Base-by-base conservation (phyloP, 2,113 vertebrate genomes). In the Saimiri boliviensis region DNA sequence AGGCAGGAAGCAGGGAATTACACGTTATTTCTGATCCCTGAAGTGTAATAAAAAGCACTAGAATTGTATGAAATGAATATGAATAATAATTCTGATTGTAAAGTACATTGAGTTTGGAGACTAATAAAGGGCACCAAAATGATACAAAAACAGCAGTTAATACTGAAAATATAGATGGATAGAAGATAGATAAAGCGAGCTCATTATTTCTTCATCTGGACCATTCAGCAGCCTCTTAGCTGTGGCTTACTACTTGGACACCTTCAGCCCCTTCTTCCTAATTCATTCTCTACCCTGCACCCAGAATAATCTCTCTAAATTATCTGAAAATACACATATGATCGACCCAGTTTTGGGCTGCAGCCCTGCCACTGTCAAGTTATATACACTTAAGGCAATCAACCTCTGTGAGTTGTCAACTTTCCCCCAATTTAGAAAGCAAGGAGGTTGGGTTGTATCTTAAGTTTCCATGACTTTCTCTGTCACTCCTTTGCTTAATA, bases 21-120 rank as follows among this genome's bases (percentile, higher is more conserved):
- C 98, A 99, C 98, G 98, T 98, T 99, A 98, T 99, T 98, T 99
- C 98, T 99, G 98, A 99, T 99, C 98, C 99, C 98, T 99, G 99
- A 99, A 99, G 98, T 98, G 98, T 98, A 98, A 99, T 99, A 99
- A 98, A 99, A 99, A 99, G 99, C 99, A 98, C 99, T 98, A 98
- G 98, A 98, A 85, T 11, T 49, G 1, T 74, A 49, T 42, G 37
- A 49, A 88, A 80, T 73, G 23, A 58, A 30, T 98, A 98, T 98
- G 98, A 99, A 98, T 98, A 98, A 98, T 98, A 98, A 99, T 98
- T 99, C 97, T 98, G 96, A 98, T 98, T 98, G 98, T 98, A 98
- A 99, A 98, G 98, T 99, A 98, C 98, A 99, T 98, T 97, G 97
- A 98, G 98, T 98, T 98, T 98, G 98, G 99, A 99, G 98, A 99